Conservation (phyloP, 2,888 invertebrate species). For the Leptopilina myrica region DNA sequence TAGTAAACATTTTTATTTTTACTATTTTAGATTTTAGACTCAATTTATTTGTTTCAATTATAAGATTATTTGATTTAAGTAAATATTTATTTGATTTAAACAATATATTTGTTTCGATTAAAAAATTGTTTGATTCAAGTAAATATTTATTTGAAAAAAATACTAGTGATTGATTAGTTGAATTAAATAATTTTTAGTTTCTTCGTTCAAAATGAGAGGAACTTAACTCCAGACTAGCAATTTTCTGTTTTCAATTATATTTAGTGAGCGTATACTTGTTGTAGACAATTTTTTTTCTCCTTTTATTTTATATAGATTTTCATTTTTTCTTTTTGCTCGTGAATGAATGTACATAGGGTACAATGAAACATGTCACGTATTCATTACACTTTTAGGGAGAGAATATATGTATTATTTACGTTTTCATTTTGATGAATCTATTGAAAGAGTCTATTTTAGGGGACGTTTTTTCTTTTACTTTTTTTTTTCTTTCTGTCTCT, state of each 20-base stretch:
- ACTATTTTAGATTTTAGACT: no score
- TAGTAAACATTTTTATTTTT: no score
- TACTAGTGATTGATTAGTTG: no score
- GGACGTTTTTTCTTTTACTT: background rate
- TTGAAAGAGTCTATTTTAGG: conserved; percentile 19
- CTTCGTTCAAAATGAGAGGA: no score
- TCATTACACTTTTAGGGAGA: conserved; percentile 5
- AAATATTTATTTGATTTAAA: no score
- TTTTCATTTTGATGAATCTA: conserved; percentile 22
- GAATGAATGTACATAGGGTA: background rate
- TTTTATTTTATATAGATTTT: background rate
- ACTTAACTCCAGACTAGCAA: no score
- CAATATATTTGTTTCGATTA: no score
- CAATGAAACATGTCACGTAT: conserved; percentile 12
- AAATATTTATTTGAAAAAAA: no score
- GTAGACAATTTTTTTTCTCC: background rate
- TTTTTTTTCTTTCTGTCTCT: background rate
- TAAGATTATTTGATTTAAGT: no score
- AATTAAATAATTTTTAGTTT: no score
- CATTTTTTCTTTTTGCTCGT: background rate
- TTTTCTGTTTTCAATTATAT: background rate
- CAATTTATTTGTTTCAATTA: no score
- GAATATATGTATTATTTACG: conserved; percentile 24
- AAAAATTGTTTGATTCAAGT: no score
- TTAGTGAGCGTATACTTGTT: background rate